Evolutionary conservation across 2,797 vertebrate species (phyloP).

Genomic region (Galaxias olidus): DNA sequence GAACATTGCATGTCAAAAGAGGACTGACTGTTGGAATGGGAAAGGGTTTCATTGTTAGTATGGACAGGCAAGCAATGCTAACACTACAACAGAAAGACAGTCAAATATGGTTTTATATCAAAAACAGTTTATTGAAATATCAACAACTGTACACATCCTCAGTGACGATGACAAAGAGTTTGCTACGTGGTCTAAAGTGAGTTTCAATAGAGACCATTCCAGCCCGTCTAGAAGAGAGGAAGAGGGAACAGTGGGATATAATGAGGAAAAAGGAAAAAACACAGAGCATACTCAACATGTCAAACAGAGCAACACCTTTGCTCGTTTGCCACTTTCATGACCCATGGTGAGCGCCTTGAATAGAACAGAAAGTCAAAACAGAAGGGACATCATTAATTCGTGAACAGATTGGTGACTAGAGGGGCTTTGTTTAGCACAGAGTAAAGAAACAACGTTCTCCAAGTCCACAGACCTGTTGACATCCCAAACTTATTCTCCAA

Average conservation of each 20-base stretch:
- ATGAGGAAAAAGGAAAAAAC: conserved; percentile 59
- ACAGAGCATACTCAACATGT: conserved; percentile 50
- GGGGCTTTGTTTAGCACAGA: conserved; percentile 41
- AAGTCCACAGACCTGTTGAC: conserved; percentile 40
- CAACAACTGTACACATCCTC: conserved; percentile 85
- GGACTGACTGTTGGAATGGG: not conserved
- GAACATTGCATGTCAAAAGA: not conserved
- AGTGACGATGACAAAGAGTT: conserved; percentile 72
- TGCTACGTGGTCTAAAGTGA: conserved; percentile 82
- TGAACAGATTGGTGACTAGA: conserved; percentile 49
- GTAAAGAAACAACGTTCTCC: conserved; percentile 50
- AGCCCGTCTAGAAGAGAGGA: conserved; percentile 47
- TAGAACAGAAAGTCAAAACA: conserved; percentile 48
- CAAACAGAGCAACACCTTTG: conserved; percentile 44
- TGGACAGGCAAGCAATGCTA: too few relatives aligned
- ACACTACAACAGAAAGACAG: conserved; percentile 49
- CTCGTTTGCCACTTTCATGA: conserved; percentile 37
- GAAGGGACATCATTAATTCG: conserved; percentile 50
- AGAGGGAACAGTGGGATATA: conserved; percentile 46
- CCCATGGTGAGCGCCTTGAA: conserved; percentile 42
- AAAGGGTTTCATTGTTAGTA: not conserved
- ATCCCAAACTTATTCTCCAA: conserved; percentile 47
- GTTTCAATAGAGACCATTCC: conserved; percentile 57
- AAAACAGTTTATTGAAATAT: conserved; percentile 87
- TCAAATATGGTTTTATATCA: conserved; percentile 63